Conservation (phyloP, 2,888 invertebrate genomes). For the Clostera curtula region DNA sequence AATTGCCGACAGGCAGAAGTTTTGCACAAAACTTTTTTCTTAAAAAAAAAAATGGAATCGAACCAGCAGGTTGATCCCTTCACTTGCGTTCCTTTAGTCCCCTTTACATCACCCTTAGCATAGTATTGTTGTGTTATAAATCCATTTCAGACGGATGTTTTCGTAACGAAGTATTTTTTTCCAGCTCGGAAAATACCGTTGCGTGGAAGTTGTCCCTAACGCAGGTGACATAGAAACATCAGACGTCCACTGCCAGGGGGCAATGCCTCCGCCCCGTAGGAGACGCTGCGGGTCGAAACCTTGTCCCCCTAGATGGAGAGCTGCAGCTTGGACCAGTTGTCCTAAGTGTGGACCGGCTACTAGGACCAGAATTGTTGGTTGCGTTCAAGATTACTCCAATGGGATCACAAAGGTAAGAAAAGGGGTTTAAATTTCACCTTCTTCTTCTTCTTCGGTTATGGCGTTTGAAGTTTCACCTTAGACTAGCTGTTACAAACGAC, state of each 20-base stretch:
- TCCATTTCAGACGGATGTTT: neutral
- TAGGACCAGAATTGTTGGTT: constrained; percentile 82
- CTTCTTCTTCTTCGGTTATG: neutral
- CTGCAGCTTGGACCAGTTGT: constrained; percentile 85
- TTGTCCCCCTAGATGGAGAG: constrained; percentile 89
- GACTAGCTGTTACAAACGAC: too few relatives aligned
- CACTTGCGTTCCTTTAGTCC: too few relatives aligned
- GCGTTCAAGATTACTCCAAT: constrained; percentile 76
- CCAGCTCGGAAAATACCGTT: constrained; percentile 80
- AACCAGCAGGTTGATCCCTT: too few relatives aligned
- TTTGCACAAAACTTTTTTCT: too few relatives aligned
- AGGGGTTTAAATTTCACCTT: neutral
- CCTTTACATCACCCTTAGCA: too few relatives aligned
- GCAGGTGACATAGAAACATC: constrained; percentile 78
- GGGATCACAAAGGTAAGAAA: constrained; percentile 57
- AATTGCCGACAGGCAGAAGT: too few relatives aligned
- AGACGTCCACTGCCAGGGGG: constrained; percentile 67
- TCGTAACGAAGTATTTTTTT: constrained; percentile 18
- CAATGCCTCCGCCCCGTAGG: constrained; percentile 74
- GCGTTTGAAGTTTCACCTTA: too few relatives aligned
- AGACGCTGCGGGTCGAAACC: constrained; percentile 84
- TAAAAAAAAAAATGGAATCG: too few relatives aligned
- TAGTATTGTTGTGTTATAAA: constrained; percentile 1
- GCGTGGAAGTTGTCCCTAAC: constrained; percentile 76
- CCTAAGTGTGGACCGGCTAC: constrained; percentile 85